Evolutionary conservation across 2,888 invertebrate genomes (phyloP), one percentile per base, ranked within the genome.

Genomic region (Odontocerum albicorne): DNA sequence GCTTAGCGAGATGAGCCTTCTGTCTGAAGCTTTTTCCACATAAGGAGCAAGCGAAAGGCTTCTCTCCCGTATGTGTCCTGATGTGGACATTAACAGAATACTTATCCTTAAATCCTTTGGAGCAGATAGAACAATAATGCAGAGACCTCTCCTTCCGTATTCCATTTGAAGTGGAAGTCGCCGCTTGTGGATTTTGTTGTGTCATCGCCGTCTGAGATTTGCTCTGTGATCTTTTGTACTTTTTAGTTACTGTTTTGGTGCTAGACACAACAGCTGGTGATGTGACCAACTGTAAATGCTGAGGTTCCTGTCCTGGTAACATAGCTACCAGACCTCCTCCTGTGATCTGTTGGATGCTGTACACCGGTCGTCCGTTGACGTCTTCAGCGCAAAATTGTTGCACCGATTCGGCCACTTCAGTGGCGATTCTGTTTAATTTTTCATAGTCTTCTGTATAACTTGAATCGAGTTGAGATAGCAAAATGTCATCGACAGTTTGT

Each of bases 21-120:
- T 94, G 93, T 43, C 93, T 82, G 75, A 94, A 94, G 67, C 90
- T 91, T 72, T 93, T 95, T 61, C 93, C 93, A 71, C 98, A 98
- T 53, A 96, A 81, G 13, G 89, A 88, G 71, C 98, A 98, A 27
- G 91, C 85, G 72, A 98, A 98, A 0, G 98, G 97, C 68, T 98
- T 97, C 72, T 98, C 97, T 0, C 96, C 97, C 0, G 97, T 97
- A 70, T 98, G 98, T 19, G 97, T 97, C 64, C 97, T 82, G 64
- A 97, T 92, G 73, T 98, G 98, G 40, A 97, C 97, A 71, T 97
- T 97, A 51, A 98, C 94, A 59, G 96, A 92, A 81, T 98, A 98
- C 72, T 94, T 94, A 72, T 94, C 94, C 72, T 94, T 94, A 74
- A 94, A 94, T 3, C 93, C 93, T 70, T 92, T 93, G 65, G 90